Percentiles rank a stretch among this genome's conserved stretches.
Conservation (phyloP, 2,797 vertebrate species). For the Cygnus olor region DNA sequence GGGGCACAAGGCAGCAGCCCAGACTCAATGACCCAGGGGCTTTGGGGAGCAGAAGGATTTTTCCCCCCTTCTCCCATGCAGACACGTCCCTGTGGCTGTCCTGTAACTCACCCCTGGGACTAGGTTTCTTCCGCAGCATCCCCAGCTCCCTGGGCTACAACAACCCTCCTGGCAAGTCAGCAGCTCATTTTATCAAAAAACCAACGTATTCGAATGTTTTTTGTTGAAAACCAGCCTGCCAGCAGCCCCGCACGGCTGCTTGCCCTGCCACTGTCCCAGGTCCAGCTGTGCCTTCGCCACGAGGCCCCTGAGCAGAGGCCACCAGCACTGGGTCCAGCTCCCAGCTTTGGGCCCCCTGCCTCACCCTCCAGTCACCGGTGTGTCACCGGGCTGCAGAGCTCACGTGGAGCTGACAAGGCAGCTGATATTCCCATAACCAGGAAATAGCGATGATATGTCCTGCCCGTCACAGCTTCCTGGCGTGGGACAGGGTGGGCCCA, state of each 20-base stretch:
- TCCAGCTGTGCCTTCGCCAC: fast-evolving
- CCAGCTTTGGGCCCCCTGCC: neutral
- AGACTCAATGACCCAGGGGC: fast-evolving
- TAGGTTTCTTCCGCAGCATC: neutral
- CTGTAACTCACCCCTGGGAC: neutral
- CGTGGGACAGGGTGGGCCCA: neutral
- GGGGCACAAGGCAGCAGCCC: neutral
- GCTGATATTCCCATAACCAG: neutral
- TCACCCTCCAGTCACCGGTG: neutral
- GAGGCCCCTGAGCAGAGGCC: neutral
- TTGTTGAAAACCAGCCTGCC: neutral
- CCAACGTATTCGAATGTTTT: fast-evolving
- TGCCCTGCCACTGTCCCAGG: fast-evolving
- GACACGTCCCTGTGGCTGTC: neutral
- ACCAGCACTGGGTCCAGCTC: neutral
- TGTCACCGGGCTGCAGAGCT: neutral
- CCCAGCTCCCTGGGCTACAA: neutral
- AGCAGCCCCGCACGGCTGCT: fast-evolving
- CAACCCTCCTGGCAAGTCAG: neutral
- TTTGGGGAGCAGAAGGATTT: neutral
- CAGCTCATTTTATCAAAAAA: neutral
- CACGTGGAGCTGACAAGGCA: fast-evolving
- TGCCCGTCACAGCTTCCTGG: neutral
- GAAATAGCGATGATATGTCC: neutral
- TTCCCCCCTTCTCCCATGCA: neutral